These are phyloP conservation scores for Actinostola sp. DNA, from an alignment of 92 coral and sea anemone species.

Conservation along the genomic window DNA sequence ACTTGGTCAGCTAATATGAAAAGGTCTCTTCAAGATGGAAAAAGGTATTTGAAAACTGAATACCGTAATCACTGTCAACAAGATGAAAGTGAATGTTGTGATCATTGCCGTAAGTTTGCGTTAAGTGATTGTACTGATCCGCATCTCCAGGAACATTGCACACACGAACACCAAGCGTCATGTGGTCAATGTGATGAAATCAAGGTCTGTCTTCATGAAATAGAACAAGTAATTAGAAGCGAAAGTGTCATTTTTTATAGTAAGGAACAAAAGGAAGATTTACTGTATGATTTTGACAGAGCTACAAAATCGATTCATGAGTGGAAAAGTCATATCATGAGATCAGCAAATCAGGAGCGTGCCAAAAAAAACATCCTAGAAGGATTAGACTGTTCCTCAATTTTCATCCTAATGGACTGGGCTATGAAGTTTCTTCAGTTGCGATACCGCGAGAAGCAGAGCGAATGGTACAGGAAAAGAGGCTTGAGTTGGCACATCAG, in stretches of 20 bases:
- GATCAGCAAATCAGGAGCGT: constrained; percentile 44
- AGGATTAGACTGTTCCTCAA: constrained; percentile 6
- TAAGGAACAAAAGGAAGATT: constrained; percentile 48
- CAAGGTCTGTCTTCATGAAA: constrained; percentile 1
- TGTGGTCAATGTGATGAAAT: constrained; percentile 34
- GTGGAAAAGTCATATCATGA: constrained; percentile 61
- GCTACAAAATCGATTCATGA: constrained; percentile 19
- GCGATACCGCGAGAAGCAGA: constrained; percentile 72
- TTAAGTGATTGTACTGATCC: constrained; percentile 42
- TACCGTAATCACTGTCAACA: constrained; percentile 33
- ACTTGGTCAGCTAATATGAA: constrained; percentile 28
- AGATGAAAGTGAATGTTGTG: constrained; percentile 36
- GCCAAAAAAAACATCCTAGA: constrained; percentile 41
- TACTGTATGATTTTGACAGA: constrained; percentile 31
- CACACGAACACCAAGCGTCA: constrained; percentile 6
- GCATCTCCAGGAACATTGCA: constrained; percentile 31
- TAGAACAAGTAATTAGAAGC: constrained; percentile 17
- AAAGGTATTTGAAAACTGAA: constrained; percentile 42
- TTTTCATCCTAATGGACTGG: constrained; percentile 54
- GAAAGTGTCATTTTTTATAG: constrained; percentile 3
- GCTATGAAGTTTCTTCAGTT: constrained; percentile 80
- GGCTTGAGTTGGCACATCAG: constrained; percentile 80
- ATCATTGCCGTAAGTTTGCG: constrained; percentile 46
- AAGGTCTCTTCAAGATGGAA: constrained; percentile 30
- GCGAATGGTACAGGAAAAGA: constrained; percentile 74